Percentiles rank a stretch among this genome's conserved stretches.
These are phyloP conservation scores for Notarius quadriscutis DNA, from an alignment of 2,113 vertebrate species.

Conservation along the genomic window DNA sequence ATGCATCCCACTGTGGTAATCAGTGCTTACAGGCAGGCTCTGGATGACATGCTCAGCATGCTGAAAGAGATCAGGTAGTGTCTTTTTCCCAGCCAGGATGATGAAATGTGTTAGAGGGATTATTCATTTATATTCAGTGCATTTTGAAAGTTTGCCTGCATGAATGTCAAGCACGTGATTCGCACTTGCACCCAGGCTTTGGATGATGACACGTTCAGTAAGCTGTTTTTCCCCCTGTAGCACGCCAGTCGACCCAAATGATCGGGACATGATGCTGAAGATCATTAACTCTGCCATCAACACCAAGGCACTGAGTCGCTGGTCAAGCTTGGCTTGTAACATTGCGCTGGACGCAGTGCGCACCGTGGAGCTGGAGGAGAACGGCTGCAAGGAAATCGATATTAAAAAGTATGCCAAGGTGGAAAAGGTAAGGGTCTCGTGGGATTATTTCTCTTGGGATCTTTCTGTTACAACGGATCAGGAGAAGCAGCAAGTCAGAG, in stretches of 20 bases:
- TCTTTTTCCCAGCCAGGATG: background rate
- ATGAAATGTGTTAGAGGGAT: background rate
- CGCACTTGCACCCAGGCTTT: background rate
- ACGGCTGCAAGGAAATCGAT: conserved; percentile 91
- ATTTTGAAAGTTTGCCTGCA: background rate
- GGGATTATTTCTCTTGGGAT: background rate
- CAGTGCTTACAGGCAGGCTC: conserved; percentile 82
- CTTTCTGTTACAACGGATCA: too few species aligned
- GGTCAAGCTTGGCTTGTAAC: conserved; percentile 82
- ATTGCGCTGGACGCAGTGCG: conserved; percentile 87
- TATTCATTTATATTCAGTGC: background rate
- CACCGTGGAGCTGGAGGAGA: conserved; percentile 90
- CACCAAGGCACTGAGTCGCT: conserved; percentile 82
- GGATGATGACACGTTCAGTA: conserved; percentile 50
- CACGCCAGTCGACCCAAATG: conserved; percentile 82
- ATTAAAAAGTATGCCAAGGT: conserved; percentile 97
- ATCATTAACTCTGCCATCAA: conserved; percentile 89
- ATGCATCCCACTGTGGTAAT: conserved; percentile 96
- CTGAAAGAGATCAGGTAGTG: conserved; percentile 63
- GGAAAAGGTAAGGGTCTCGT: conserved; percentile 78
- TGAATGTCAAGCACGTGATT: background rate
- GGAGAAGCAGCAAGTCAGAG: background rate
- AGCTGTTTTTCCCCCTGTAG: conserved; percentile 59
- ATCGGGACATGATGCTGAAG: conserved; percentile 88
- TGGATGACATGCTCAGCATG: conserved; percentile 82